phyloP scores from a whole-genome alignment of 2,113 vertebrate species.

The Pomatostomus ruficeps region DNA sequence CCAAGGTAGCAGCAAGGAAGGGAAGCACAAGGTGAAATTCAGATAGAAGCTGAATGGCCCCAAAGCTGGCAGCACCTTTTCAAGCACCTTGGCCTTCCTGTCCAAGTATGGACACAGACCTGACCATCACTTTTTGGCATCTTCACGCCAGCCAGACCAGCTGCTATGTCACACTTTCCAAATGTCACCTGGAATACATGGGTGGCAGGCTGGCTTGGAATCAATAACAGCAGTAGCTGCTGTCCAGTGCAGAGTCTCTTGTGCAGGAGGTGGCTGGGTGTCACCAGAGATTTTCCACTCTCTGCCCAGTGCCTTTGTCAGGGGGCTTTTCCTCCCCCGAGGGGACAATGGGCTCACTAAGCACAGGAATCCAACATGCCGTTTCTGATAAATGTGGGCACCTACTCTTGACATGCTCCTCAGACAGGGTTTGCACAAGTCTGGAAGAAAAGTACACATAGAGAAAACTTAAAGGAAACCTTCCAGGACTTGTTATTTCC shows the following conservation, averaged over 20 bases:
- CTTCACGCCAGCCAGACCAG: not conserved
- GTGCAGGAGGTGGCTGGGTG: not conserved
- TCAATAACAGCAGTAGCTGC: not conserved
- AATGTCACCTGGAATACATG: not conserved
- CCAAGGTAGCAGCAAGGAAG: not conserved
- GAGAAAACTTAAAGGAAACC: not conserved
- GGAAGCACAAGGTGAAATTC: not conserved
- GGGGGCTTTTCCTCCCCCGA: not conserved
- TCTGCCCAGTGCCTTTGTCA: not conserved
- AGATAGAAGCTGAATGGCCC: not conserved
- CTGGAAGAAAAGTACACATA: not conserved
- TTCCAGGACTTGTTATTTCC: not conserved
- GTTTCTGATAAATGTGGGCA: rapidly evolving
- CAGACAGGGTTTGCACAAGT: not conserved
- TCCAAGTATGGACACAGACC: not conserved
- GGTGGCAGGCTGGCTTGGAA: not conserved
- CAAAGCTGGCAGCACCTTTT: not conserved
- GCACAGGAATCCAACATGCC: not conserved
- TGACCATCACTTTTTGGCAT: not conserved
- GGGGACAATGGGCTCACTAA: not conserved
- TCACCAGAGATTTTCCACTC: not conserved
- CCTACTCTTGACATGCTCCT: not conserved
- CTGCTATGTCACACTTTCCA: not conserved
- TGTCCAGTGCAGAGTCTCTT: not conserved
- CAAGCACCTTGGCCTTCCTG: not conserved